Percentiles rank a stretch among this genome's conserved stretches.
These are phyloP conservation scores for Hirundo rustica DNA, from an alignment of 2,797 vertebrate species.

Conservation along the genomic window DNA sequence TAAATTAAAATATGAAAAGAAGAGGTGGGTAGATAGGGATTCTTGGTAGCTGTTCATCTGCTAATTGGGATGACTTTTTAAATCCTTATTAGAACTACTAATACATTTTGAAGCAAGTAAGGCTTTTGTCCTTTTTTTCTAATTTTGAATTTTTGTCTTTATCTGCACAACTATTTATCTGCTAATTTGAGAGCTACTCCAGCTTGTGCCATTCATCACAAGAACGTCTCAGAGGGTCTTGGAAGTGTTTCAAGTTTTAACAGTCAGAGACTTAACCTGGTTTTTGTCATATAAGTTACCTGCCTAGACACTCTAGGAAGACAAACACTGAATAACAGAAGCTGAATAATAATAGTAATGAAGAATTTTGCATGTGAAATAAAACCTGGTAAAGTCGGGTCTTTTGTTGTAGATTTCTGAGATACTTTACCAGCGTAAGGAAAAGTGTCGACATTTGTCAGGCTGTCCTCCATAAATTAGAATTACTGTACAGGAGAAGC, in stretches of 20 bases:
- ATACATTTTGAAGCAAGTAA: neutral
- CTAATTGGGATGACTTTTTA: neutral
- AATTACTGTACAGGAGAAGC: neutral
- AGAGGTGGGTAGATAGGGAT: constrained; percentile 18
- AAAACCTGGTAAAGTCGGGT: constrained; percentile 26
- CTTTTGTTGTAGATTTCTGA: constrained; percentile 47
- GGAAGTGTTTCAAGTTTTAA: constrained; percentile 52
- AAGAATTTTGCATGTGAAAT: constrained; percentile 49
- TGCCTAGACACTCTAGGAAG: constrained; percentile 16
- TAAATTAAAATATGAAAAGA: constrained; percentile 60
- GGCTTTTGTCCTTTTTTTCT: constrained; percentile 12
- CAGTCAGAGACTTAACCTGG: constrained; percentile 33
- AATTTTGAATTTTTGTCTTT: constrained; percentile 43
- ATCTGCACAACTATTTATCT: neutral
- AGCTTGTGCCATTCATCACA: constrained; percentile 35
- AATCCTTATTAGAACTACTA: neutral
- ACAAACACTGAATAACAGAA: constrained; percentile 45
- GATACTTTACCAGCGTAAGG: constrained; percentile 9
- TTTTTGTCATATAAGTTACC: constrained; percentile 33
- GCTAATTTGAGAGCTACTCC: constrained; percentile 18
- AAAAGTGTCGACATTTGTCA: constrained; percentile 11
- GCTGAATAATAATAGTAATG: constrained; percentile 37
- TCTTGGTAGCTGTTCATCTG: constrained; percentile 52
- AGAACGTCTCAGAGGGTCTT: constrained; percentile 27
- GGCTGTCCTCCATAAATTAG: constrained; percentile 34